Conservation (phyloP, 1,140 invertebrate species). For the Meloidogyne floridensis region DNA sequence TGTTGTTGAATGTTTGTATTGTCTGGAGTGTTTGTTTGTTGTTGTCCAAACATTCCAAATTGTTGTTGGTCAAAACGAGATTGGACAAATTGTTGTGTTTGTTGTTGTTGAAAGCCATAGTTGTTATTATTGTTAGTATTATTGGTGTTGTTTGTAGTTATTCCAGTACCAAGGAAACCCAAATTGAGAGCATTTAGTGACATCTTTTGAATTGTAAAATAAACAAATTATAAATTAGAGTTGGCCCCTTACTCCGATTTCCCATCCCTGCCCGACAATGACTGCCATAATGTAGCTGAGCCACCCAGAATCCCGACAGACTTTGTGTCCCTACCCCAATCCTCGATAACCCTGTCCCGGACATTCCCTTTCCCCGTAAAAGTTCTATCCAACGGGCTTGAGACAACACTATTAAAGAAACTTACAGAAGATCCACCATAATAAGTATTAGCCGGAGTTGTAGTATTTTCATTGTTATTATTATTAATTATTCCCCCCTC, state of each 20-base stretch:
- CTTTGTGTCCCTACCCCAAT: too few relatives aligned
- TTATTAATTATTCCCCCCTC: background rate
- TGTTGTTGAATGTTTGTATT: background rate
- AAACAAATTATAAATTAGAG: too few relatives aligned
- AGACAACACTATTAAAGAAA: background rate
- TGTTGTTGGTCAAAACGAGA: background rate
- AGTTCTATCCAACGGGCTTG: too few relatives aligned
- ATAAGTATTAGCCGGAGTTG: background rate
- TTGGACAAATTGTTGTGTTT: background rate
- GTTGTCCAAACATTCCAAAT: constrained; percentile 3
- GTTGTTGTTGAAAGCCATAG: background rate
- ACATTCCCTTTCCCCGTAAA: background rate
- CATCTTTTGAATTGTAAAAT: background rate
- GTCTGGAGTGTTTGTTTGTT: background rate
- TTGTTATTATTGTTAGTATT: too few relatives aligned
- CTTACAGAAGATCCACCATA: background rate
- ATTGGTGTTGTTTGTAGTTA: background rate
- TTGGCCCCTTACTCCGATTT: too few relatives aligned
- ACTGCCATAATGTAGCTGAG: too few relatives aligned
- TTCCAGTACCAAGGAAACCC: constrained; percentile 8
- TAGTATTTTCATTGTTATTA: background rate
- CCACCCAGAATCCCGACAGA: too few relatives aligned
- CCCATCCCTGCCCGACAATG: too few relatives aligned
- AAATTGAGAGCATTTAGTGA: background rate
- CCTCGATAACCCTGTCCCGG: too few relatives aligned